Evolutionary conservation across 2,888 invertebrate species (phyloP).

Genomic region (Drosophila pseudotakahashii): DNA sequence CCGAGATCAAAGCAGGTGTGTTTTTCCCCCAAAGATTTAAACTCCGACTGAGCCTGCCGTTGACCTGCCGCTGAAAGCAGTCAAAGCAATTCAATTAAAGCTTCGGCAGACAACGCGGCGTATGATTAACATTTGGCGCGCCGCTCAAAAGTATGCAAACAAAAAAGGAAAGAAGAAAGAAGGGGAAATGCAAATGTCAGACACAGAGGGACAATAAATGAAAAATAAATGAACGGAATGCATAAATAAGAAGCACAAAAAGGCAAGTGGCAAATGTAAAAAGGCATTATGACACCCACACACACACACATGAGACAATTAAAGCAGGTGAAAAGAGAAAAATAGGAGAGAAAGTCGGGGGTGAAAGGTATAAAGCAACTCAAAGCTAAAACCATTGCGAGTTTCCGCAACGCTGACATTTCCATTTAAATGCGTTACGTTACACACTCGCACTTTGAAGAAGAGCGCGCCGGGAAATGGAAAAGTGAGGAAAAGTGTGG

Average conservation of each 20-base stretch:
- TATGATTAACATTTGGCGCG: conserved; percentile 50
- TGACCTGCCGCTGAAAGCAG: conserved; percentile 24
- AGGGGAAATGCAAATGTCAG: conserved; percentile 71
- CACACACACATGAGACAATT: conserved; percentile 57
- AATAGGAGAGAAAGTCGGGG: conserved; percentile 18
- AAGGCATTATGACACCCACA: conserved; percentile 55
- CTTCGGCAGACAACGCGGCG: conserved; percentile 34
- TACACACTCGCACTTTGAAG: conserved; percentile 46
- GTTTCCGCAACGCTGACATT: conserved; percentile 51
- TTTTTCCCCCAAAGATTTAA: conserved; percentile 11
- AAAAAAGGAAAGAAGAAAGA: conserved; percentile 21
- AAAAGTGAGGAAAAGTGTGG: not conserved
- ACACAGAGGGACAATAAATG: conserved; percentile 60
- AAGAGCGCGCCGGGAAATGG: conserved; percentile 2
- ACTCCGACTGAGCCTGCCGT: conserved; percentile 14
- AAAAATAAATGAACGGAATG: conserved; percentile 66
- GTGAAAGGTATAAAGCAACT: not conserved
- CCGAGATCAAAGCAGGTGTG: conserved; percentile 56
- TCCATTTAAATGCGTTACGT: conserved; percentile 55
- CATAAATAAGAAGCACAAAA: conserved; percentile 71
- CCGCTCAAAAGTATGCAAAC: conserved; percentile 63
- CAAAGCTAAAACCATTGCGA: conserved; percentile 28
- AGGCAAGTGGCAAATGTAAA: conserved; percentile 61
- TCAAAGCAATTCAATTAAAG: conserved; percentile 70
- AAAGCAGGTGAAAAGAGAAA: conserved; percentile 40